These are phyloP conservation scores for Cryptus viduatorius DNA, from an alignment of 2,888 invertebrate species.

Conservation along the genomic window DNA sequence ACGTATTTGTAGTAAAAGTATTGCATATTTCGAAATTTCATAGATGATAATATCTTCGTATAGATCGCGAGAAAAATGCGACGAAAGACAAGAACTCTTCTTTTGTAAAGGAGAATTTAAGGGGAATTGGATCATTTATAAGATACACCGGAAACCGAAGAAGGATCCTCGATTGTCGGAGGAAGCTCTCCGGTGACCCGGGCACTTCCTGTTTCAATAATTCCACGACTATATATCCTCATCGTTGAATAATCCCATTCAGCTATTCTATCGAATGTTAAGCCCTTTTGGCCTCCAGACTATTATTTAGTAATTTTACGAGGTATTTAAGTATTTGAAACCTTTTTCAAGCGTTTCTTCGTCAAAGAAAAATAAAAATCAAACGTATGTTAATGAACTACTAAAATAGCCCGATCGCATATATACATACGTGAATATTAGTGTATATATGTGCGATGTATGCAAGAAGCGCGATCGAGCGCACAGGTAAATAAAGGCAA, in stretches of 20 bases:
- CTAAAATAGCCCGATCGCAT: neutral
- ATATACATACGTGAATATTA: slow-evolving; percentile 3
- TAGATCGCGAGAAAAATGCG: neutral
- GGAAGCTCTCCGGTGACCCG: slow-evolving; percentile 22
- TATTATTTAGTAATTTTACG: neutral
- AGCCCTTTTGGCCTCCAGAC: neutral
- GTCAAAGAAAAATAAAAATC: slow-evolving; percentile 20
- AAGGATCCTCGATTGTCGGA: slow-evolving; percentile 7
- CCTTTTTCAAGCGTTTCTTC: slow-evolving; percentile 16
- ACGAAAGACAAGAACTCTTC: neutral
- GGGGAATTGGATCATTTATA: slow-evolving; percentile 2
- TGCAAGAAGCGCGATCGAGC: slow-evolving; percentile 21
- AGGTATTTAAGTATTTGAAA: neutral
- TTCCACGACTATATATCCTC: slow-evolving; percentile 4
- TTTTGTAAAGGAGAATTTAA: neutral
- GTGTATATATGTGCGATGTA: slow-evolving; percentile 22
- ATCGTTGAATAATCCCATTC: neutral
- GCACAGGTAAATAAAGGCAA: slow-evolving; percentile 66
- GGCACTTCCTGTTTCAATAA: slow-evolving; percentile 19
- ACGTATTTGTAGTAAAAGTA: no score
- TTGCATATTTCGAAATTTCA: no score
- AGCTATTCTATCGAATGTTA: slow-evolving; percentile 4
- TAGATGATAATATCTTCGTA: neutral
- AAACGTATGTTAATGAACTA: slow-evolving; percentile 23
- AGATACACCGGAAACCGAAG: slow-evolving; percentile 24